A percentile compares a stretch with the other conserved stretches of the same genome.
These are phyloP conservation scores for Chelon auratus DNA, from an alignment of 2,797 vertebrate species.

Conservation along the genomic window DNA sequence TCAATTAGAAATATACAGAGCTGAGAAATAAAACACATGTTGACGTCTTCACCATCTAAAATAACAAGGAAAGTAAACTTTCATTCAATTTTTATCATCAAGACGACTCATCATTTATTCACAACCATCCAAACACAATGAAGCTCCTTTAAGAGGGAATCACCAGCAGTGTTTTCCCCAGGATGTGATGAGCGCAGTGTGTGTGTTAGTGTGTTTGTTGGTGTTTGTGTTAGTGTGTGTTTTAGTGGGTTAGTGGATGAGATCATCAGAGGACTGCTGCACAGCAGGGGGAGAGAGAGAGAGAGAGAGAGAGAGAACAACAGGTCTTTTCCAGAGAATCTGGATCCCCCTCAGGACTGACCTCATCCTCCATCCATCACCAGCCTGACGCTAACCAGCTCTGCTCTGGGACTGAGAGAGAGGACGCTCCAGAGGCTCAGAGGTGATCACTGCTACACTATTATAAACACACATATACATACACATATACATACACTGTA, in stretches of 20 bases:
- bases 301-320: conserved; percentile 34
- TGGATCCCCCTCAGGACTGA: conserved; percentile 68
- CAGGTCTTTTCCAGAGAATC: conserved; percentile 70
- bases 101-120: background rate
- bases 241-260: conserved; percentile 51
- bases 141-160: conserved; percentile 66
- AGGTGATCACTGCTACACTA: conserved; percentile 5
- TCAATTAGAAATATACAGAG: too few relatives aligned
- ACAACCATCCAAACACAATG: background rate
- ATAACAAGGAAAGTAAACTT: too few relatives aligned
- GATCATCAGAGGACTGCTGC: conserved; percentile 63
- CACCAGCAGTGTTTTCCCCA: conserved; percentile 61
- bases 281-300: conserved; percentile 23
- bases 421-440: background rate
- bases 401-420: conserved; percentile 8
- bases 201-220: conserved; percentile 40
- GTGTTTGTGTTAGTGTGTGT: conserved; percentile 31
- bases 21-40: too few relatives aligned
- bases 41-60: too few relatives aligned
- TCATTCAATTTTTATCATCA: too few relatives aligned
- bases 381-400: conserved; percentile 24
- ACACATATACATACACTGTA: too few relatives aligned
- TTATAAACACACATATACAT: background rate
- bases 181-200: conserved; percentile 32
- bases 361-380: conserved; percentile 69